Evolutionary conservation across 1,140 invertebrate species (phyloP), one percentile per base, ranked within the genome.

Genomic region (Panagrolaimus sp.): DNA sequence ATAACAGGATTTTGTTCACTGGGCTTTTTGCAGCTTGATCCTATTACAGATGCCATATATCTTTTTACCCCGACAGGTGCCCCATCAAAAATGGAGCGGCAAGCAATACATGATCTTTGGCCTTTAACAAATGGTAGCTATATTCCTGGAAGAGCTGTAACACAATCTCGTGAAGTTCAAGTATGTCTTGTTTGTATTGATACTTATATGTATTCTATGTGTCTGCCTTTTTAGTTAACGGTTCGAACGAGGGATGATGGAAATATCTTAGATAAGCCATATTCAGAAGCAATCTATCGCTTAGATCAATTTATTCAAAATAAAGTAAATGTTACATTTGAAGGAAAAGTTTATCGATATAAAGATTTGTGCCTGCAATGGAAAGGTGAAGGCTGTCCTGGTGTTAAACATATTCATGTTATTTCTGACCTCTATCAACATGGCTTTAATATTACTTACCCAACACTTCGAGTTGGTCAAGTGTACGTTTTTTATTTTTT

Each of bases 361-460:
- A 11, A 64, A 11, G 80, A 82, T 72, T 64, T 82, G 13, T 82
- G 80, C 46, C 72, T 82, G 16, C 38, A 63, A 46, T 70, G 63
- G n/a, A 43, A 65, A 27, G 63, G 66, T 67, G 68, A 80, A 44
- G 77, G 67, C 3, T 82, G 81, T 66, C 75, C 80, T 14, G 78
- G 77, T 20, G 83, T 81, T 61, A 71, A 72, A 27, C 80, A 82
- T 53, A 67, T 82, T 23, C 74, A 78, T 27, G 31, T 82, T 8
- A 65, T 83, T 27, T 75, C 74, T 31, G 72, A 78, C 11, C 72
- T 82, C 14, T 83, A 67, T 67, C 73, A 83, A 48, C 80, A 83
- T 63, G 80, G 80, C 16, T 66, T 82, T 67, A 81, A 82, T 65
- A 72, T 82, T n/a, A 79, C 79, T 25, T 82, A 78, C 70, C 80